Evolutionary conservation across 2,113 vertebrate genomes (phyloP).

Genomic region (Amphiprion ocellaris): DNA sequence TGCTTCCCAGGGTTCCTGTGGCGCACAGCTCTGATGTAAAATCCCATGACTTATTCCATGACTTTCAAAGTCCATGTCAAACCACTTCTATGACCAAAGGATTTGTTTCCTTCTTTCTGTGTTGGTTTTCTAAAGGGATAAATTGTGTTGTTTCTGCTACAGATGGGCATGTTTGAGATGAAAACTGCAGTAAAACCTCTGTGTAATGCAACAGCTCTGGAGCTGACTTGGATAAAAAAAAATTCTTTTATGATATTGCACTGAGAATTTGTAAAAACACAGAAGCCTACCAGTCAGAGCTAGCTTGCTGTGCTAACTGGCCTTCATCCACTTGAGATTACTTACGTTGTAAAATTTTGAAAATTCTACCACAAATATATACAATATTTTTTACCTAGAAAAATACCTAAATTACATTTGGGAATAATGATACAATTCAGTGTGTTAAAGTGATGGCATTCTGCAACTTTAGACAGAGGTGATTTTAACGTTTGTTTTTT

Average conservation of each 20-base stretch:
- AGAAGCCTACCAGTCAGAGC: too few species aligned
- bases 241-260: background rate
- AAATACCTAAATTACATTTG: too few species aligned
- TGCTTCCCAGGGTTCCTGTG: constrained; percentile 55
- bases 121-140: background rate
- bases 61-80: constrained; percentile 20
- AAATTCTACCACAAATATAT: too few species aligned
- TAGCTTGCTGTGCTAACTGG: too few species aligned
- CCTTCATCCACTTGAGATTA: too few species aligned
- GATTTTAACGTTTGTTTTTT: too few species aligned
- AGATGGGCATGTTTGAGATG: constrained; percentile 23
- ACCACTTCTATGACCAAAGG: constrained; percentile 31
- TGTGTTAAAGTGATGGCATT: too few species aligned
- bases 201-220: constrained; percentile 34
- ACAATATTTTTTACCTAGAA: too few species aligned
- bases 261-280: background rate
- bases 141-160: constrained; percentile 18
- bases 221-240: background rate
- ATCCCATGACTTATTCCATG: constrained; percentile 52
- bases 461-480: too few species aligned
- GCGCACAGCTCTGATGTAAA: constrained; percentile 24
- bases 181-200: constrained; percentile 38
- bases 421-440: too few species aligned
- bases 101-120: constrained; percentile 29
- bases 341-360: too few species aligned